Percentiles rank a stretch among this genome's conserved stretches.
phyloP scores from a whole-genome alignment of 1,140 invertebrate genomes.

The Luehdorfia chinensis region DNA sequence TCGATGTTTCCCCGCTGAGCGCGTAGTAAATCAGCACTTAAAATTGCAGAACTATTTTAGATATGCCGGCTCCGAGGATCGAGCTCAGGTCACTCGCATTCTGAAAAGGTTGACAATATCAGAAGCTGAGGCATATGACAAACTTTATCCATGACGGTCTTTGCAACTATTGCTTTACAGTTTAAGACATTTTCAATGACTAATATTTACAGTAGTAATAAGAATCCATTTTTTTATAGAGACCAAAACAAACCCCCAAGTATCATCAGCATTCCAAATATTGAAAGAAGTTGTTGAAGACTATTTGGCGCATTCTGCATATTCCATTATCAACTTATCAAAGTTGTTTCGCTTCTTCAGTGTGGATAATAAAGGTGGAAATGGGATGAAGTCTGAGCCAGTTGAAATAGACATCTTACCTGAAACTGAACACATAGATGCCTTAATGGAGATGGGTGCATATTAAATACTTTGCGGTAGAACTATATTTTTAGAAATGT shows the following conservation, averaged over 20 bases:
- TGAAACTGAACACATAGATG: slow-evolving; percentile 69
- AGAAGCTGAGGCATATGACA: too few species aligned
- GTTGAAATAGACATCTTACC: slow-evolving; percentile 65
- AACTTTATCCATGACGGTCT: too few species aligned
- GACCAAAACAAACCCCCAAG: slow-evolving; percentile 61
- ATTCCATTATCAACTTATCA: slow-evolving; percentile 81
- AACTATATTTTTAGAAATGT: slow-evolving; percentile 14
- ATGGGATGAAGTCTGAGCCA: slow-evolving; percentile 48
- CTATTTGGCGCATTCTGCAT: slow-evolving; percentile 80
- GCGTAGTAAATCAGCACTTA: too few species aligned
- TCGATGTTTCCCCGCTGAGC: too few species aligned
- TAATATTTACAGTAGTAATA: too few species aligned
- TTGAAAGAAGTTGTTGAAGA: slow-evolving; percentile 80
- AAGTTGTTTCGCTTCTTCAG: slow-evolving; percentile 77
- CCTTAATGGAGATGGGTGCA: slow-evolving; percentile 58
- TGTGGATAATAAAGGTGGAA: slow-evolving; percentile 44
- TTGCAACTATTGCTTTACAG: too few species aligned
- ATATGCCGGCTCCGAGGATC: too few species aligned
- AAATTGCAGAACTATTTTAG: too few species aligned
- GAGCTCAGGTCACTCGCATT: too few species aligned
- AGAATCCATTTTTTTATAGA: slow-evolving; percentile 70
- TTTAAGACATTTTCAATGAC: too few species aligned
- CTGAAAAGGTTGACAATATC: too few species aligned
- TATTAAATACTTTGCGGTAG: slow-evolving; percentile 33
- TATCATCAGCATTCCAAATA: slow-evolving; percentile 75